A percentile compares a stretch with the other conserved stretches of the same genome.
Evolutionary conservation across 2,888 invertebrate species (phyloP).

Genomic region (Ophion costatus): DNA sequence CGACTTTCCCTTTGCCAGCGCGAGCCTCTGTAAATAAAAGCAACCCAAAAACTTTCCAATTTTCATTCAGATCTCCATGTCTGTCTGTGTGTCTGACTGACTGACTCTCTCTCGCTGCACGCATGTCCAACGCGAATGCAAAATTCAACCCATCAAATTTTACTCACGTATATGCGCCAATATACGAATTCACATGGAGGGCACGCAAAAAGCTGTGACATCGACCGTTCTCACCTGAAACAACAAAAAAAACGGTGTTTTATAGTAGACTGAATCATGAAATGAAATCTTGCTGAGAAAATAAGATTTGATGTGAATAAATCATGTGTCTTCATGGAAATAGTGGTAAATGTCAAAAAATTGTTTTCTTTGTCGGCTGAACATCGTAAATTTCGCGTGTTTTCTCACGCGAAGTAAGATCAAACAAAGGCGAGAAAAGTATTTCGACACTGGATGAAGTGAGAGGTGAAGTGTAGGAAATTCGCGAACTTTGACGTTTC

Average conservation of each 20-base stretch:
- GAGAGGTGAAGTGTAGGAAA: conserved; percentile 35
- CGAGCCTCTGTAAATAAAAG: conserved; percentile 15
- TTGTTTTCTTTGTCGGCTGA: not conserved
- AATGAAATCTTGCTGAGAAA: not conserved
- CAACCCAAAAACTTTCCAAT: conserved; percentile 12
- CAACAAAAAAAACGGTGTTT: conserved; percentile 40
- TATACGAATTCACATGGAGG: not conserved
- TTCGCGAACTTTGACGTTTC: conserved; percentile 77
- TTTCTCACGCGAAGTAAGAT: not conserved
- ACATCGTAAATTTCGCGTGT: not conserved
- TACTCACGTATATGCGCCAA: conserved; percentile 42
- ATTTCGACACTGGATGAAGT: conserved; percentile 12
- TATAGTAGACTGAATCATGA: not conserved
- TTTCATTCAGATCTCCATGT: conserved; percentile 18
- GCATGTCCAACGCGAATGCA: not conserved
- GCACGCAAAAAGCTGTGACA: not conserved
- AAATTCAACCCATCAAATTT: conserved; percentile 5
- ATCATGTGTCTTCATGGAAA: not conserved
- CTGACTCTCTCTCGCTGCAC: not conserved
- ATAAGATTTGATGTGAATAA: not conserved
- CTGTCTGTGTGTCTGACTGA: not conserved
- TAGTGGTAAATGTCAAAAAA: not conserved
- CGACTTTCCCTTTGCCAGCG: conserved; percentile 47
- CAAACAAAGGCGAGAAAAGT: conserved; percentile 5
- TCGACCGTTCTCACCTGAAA: conserved; percentile 70